Conservation (phyloP, 53 echinoderm and acorn worm species). For the Stichopus horrens region DNA sequence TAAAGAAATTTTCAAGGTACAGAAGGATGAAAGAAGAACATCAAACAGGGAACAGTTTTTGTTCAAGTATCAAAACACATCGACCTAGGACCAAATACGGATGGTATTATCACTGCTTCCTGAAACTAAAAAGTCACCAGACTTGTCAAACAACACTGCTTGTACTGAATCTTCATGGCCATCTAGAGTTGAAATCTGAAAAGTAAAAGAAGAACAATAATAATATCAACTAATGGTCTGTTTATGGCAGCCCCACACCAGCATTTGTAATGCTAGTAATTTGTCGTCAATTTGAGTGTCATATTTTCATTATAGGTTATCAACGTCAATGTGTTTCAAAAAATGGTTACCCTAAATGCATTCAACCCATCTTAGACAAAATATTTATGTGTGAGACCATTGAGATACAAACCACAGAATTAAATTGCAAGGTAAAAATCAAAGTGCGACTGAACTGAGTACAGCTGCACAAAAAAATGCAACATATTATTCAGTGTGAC, state of each 20-base stretch:
- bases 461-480: too few species aligned
- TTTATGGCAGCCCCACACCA: too few species aligned
- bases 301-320: neutral
- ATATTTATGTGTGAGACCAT: too few species aligned
- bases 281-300: neutral
- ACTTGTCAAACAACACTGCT: conserved; percentile 84
- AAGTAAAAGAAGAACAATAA: conserved; percentile 5
- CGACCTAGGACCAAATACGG: conserved; percentile 85
- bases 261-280: neutral
- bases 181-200: conserved; percentile 75
- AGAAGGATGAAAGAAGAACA: neutral
- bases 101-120: conserved; percentile 86
- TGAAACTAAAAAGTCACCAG: conserved; percentile 94
- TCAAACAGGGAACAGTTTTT: neutral
- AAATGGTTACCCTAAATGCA: too few species aligned
- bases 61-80: neutral
- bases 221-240: neutral
- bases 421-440: too few species aligned
- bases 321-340: neutral
- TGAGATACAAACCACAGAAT: too few species aligned
- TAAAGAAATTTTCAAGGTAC: neutral
- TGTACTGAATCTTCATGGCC: conserved; percentile 98
- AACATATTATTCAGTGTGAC: too few species aligned
- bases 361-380: too few species aligned
- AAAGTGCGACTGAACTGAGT: too few species aligned